Evolutionary conservation across 1,140 invertebrate genomes (phyloP).

Genomic region (Triops longicaudatus): DNA sequence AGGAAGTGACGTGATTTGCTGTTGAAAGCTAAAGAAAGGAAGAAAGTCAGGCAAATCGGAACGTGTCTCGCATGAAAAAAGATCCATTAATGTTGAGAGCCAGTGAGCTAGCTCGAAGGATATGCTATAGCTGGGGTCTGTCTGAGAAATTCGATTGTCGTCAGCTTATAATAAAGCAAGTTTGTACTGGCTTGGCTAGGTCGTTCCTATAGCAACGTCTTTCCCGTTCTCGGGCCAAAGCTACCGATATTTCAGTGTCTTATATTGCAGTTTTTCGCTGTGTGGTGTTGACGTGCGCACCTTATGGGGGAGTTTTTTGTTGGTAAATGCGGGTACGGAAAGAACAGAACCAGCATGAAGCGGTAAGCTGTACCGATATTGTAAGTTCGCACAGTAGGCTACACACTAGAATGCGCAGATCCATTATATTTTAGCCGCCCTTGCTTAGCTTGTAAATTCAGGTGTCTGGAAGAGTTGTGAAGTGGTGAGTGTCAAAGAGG

Average conservation of each 20-base stretch:
- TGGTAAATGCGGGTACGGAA: conserved; percentile 4
- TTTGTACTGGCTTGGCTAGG: background rate
- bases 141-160: background rate
- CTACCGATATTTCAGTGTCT: background rate
- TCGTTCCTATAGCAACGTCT: background rate
- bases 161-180: background rate
- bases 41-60: background rate
- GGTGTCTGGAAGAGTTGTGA: no score
- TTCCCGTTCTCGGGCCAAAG: background rate
- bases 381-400: background rate
- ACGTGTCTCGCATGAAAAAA: conserved; percentile 1
- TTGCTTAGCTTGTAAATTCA: background rate
- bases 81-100: background rate
- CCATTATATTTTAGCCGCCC: background rate
- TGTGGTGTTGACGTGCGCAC: background rate
- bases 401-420: background rate
- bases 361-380: background rate
- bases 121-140: background rate
- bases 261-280: background rate
- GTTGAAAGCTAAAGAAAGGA: background rate
- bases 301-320: background rate
- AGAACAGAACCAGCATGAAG: background rate
- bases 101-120: background rate
- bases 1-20: conserved; percentile 15
- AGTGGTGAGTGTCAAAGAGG: no score